phyloP scores from a whole-genome alignment of 2,888 invertebrate species.

The Tinea semifulvella region DNA sequence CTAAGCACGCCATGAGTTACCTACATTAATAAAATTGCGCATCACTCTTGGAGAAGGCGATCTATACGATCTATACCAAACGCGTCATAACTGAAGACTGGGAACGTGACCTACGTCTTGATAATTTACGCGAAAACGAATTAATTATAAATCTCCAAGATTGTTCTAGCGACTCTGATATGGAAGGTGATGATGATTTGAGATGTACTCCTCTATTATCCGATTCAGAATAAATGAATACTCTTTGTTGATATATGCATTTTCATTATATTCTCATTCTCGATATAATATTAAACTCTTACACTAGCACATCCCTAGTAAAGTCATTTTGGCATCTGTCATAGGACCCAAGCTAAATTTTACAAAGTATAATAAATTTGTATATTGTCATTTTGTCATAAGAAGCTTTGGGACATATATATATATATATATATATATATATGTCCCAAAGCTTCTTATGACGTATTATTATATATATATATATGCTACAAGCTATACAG shows the following conservation, averaged over 20 bases:
- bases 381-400: too few relatives aligned
- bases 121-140: conserved; percentile 8
- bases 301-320: too few relatives aligned
- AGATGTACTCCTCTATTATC: conserved; percentile 7
- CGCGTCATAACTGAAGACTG: conserved; percentile 1
- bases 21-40: conserved; percentile 12
- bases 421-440: too few relatives aligned
- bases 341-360: too few relatives aligned
- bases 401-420: too few relatives aligned
- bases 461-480: too few relatives aligned
- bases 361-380: too few relatives aligned
- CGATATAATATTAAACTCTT: too few relatives aligned
- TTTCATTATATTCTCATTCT: too few relatives aligned
- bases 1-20: conserved; percentile 8
- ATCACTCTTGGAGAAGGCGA: conserved; percentile 7
- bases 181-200: conserved; percentile 6
- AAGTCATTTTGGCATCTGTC: too few relatives aligned
- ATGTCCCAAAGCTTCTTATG: too few relatives aligned
- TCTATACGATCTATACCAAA: conserved; percentile 13
- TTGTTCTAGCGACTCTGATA: background rate
- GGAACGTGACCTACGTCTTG: conserved; percentile 7
- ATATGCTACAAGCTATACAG: too few relatives aligned
- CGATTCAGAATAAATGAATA: conserved; percentile 5
- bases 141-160: conserved; percentile 10
- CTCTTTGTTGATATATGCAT: conserved; percentile 3